A percentile compares a stretch with the other conserved stretches of the same genome.
Evolutionary conservation across 2,113 vertebrate species (phyloP).

Genomic region (Sinocyclocheilus maitianheensis): DNA sequence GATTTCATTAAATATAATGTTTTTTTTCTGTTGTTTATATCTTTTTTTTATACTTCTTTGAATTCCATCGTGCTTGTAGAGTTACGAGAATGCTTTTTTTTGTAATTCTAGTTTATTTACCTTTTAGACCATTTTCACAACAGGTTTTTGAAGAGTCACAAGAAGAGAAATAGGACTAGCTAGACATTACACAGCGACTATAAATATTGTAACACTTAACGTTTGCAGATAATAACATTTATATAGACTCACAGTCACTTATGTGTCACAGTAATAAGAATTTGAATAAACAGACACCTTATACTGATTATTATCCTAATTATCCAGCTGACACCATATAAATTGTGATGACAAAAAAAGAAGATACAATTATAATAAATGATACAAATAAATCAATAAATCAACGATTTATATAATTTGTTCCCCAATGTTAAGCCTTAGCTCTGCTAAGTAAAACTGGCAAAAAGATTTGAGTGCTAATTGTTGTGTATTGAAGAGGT

Average conservation of each 20-base stretch:
- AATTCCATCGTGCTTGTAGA: no score
- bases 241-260: conserved; percentile 15
- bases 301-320: background rate
- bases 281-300: background rate
- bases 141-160: background rate
- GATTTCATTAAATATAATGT: background rate
- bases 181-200: background rate
- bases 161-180: background rate
- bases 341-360: background rate
- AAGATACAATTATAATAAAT: background rate
- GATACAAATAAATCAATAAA: background rate
- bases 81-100: no score
- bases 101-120: background rate
- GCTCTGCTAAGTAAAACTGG: background rate
- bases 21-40: background rate
- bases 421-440: conserved; percentile 24
- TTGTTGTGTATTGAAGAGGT: background rate
- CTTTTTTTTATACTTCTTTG: background rate
- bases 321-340: background rate
- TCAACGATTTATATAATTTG: background rate
- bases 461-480: background rate
- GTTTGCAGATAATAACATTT: conserved; percentile 5
- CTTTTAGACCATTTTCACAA: background rate
- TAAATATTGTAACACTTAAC: conserved; percentile 26
- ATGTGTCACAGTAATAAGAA: background rate